Evolutionary conservation across 2,113 vertebrate species (phyloP).

Genomic region (Nansenia antarctica): DNA sequence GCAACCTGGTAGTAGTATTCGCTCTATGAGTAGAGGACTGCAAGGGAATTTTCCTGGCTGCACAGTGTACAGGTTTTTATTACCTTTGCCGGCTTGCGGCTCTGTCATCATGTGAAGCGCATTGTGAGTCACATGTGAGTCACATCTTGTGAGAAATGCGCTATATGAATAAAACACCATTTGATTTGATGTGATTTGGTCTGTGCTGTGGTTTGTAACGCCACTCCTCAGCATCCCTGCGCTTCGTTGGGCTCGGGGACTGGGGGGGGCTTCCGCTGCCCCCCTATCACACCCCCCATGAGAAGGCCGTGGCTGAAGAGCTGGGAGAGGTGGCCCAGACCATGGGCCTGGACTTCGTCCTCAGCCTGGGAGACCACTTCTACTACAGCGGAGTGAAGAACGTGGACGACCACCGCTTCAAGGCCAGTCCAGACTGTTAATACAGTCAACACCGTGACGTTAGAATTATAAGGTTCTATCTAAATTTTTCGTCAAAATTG

Average conservation of each 20-base stretch:
- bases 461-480: too few species aligned
- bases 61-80: too few species aligned
- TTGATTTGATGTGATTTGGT: neutral
- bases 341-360: slow-evolving; percentile 62
- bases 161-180: too few species aligned
- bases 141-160: too few species aligned
- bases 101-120: too few species aligned
- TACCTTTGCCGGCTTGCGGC: too few species aligned
- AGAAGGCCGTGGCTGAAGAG: slow-evolving; percentile 55
- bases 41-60: too few species aligned
- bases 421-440: slow-evolving; percentile 47
- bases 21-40: too few species aligned
- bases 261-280: slow-evolving; percentile 64
- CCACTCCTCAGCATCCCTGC: slow-evolving; percentile 45
- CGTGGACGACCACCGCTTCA: slow-evolving; percentile 66
- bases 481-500: too few species aligned
- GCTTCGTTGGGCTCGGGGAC: slow-evolving; percentile 66
- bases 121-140: too few species aligned
- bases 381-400: slow-evolving; percentile 62
- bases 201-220: neutral
- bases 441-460: neutral
- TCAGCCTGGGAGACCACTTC: slow-evolving; percentile 74
- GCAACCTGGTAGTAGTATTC: too few species aligned
- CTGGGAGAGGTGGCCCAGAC: slow-evolving; percentile 43
- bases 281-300: slow-evolving; percentile 59